Percentiles rank a stretch among this genome's conserved stretches.
phyloP scores from a whole-genome alignment of 1,140 invertebrate species.

The Drosophila sproati region DNA sequence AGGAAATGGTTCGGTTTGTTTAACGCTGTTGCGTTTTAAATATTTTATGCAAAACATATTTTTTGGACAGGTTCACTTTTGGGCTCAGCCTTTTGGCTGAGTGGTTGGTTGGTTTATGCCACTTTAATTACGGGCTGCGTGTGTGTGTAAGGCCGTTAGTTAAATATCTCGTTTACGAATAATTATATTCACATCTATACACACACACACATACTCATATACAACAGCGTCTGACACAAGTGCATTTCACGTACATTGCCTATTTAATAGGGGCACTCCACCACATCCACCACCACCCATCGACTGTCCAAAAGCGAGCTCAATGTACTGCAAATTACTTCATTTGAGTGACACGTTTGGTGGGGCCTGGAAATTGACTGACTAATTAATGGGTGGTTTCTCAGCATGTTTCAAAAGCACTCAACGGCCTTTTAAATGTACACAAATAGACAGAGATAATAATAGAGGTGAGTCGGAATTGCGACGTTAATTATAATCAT shows the following conservation, averaged over 20 bases:
- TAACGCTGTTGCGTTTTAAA: constrained; percentile 66
- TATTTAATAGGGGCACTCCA: constrained; percentile 31
- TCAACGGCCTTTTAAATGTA: not conserved
- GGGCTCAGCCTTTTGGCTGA: not conserved
- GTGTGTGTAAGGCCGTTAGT: constrained; percentile 63
- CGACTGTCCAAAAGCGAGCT: not conserved
- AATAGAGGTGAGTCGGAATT: too few species aligned
- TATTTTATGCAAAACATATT: constrained; percentile 74
- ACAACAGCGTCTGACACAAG: constrained; percentile 17
- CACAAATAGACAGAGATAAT: too few species aligned
- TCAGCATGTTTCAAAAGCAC: not conserved
- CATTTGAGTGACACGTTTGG: constrained; percentile 26
- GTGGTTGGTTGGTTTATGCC: constrained; percentile 36
- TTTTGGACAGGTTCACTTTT: constrained; percentile 36
- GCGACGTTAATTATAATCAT: too few species aligned
- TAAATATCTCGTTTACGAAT: constrained; percentile 79
- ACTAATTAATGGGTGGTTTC: constrained; percentile 32
- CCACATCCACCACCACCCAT: not conserved
- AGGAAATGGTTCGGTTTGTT: constrained; percentile 32
- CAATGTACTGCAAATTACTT: constrained; percentile 46
- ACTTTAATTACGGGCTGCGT: constrained; percentile 59
- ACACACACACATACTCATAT: constrained; percentile 15
- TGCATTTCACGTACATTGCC: constrained; percentile 32
- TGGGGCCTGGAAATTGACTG: not conserved
- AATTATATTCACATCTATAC: constrained; percentile 63